These are phyloP conservation scores for Cyprinella venusta DNA, from an alignment of 2,797 vertebrate species.

Conservation along the genomic window DNA sequence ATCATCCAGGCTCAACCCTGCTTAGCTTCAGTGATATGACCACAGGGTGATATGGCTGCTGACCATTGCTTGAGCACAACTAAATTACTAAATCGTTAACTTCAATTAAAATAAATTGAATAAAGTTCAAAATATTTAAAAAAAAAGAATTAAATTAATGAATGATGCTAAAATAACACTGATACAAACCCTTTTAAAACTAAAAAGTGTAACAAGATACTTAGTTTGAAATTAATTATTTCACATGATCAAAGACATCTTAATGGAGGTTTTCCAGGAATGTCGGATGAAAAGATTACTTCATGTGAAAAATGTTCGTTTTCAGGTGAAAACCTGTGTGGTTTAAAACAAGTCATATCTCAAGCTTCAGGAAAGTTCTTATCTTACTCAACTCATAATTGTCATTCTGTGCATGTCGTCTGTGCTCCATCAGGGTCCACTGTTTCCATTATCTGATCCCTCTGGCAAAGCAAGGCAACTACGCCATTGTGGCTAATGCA, in stretches of 20 bases:
- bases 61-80: too few species aligned
- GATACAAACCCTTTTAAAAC: not conserved
- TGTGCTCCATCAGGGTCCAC: slow-evolving; percentile 83
- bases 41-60: too few species aligned
- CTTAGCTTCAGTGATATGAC: too few species aligned
- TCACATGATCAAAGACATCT: not conserved
- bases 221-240: not conserved
- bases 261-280: not conserved
- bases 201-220: not conserved
- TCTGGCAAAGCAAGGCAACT: slow-evolving; percentile 94
- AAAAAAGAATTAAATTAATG: too few species aligned
- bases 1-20: too few species aligned
- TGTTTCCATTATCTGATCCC: slow-evolving; percentile 98
- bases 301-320: not conserved
- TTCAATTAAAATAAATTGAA: too few species aligned
- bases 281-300: not conserved
- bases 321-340: slow-evolving; percentile 7
- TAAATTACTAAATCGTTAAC: too few species aligned
- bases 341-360: not conserved
- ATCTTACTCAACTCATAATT: not conserved
- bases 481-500: slow-evolving; percentile 96
- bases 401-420: not conserved
- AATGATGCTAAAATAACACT: not conserved
- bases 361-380: slow-evolving; percentile 20
- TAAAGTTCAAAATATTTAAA: not conserved